Percentiles rank a stretch among this genome's conserved stretches.
phyloP scores from a whole-genome alignment of 2,888 invertebrate genomes.

The Xestia xanthographa region DNA sequence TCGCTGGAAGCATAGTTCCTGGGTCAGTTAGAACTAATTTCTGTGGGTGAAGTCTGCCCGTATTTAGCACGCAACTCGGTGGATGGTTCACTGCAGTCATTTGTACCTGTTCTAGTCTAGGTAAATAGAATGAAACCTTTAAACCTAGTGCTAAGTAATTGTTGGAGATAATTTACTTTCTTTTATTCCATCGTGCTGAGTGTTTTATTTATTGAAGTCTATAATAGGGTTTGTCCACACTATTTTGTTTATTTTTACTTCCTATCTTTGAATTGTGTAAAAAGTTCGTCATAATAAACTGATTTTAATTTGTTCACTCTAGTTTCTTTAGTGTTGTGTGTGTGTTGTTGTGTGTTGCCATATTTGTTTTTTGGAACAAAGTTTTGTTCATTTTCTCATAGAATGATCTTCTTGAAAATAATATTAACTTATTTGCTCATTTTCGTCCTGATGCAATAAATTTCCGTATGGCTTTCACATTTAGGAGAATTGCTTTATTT shows the following conservation, averaged over 20 bases:
- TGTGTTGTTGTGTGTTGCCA: background rate
- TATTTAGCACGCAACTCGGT: slow-evolving; percentile 59
- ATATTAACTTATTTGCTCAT: background rate
- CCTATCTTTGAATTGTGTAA: background rate
- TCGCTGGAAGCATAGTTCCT: slow-evolving; percentile 8
- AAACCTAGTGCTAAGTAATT: slow-evolving; percentile 41
- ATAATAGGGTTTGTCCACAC: background rate
- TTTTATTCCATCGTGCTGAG: slow-evolving; percentile 17
- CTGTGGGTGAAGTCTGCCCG: slow-evolving; percentile 29
- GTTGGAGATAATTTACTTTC: slow-evolving; percentile 44
- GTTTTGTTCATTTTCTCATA: background rate
- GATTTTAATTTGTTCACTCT: background rate
- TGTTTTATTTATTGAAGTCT: slow-evolving; percentile 9
- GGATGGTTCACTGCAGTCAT: slow-evolving; percentile 59
- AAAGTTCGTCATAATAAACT: background rate
- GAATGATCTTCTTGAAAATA: too few relatives aligned
- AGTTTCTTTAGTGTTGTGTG: background rate
- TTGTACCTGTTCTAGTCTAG: slow-evolving; percentile 57
- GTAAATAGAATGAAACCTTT: slow-evolving; percentile 61
- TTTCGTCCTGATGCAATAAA: background rate
- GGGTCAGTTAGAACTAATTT: slow-evolving; percentile 52
- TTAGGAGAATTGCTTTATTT: background rate
- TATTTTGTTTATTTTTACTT: background rate
- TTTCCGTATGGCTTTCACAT: background rate
- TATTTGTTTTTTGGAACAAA: background rate